Evolutionary conservation across 1,140 invertebrate species (phyloP).

Genomic region (Helicorthomorpha holstii): DNA sequence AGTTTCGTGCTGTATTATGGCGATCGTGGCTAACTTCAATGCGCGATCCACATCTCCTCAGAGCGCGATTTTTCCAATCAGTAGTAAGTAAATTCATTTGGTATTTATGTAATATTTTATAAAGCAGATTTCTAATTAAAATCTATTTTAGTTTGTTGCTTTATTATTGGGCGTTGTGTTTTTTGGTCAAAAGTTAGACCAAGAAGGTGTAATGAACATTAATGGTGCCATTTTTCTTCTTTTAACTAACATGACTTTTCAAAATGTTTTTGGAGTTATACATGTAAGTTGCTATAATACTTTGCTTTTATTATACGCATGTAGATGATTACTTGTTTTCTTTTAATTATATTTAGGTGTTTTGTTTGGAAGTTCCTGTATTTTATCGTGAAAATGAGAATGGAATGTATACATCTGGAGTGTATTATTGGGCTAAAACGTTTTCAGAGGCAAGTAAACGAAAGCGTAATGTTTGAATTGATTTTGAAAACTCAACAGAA

Average conservation of each 20-base stretch:
- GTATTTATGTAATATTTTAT: background rate
- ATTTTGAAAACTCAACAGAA: conserved; percentile 19
- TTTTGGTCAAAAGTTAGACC: conserved; percentile 60
- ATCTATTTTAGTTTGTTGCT: conserved; percentile 52
- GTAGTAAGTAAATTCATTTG: conserved; percentile 41
- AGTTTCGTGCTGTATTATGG: conserved; percentile 79
- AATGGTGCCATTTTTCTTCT: conserved; percentile 18
- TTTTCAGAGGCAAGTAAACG: conserved; percentile 55
- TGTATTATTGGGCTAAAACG: conserved; percentile 31
- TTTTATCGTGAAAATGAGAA: conserved; percentile 19
- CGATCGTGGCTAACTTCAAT: conserved; percentile 69
- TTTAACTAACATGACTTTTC: conserved; percentile 3
- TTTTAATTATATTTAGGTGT: conserved; percentile 9
- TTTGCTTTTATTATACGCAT: background rate
- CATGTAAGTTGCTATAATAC: conserved; percentile 12
- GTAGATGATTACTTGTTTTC: background rate
- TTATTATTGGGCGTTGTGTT: conserved; percentile 76
- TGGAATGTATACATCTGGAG: conserved; percentile 17
- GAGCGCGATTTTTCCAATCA: conserved; percentile 72
- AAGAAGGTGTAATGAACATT: conserved; percentile 36
- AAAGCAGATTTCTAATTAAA: background rate
- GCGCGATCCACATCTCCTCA: conserved; percentile 76
- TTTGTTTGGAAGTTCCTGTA: conserved; percentile 15
- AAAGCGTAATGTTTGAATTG: conserved; percentile 37
- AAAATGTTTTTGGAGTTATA: conserved; percentile 10